Base-by-base conservation (phyloP, 2,113 vertebrate species). In the Apistogramma diplotaenia region DNA sequence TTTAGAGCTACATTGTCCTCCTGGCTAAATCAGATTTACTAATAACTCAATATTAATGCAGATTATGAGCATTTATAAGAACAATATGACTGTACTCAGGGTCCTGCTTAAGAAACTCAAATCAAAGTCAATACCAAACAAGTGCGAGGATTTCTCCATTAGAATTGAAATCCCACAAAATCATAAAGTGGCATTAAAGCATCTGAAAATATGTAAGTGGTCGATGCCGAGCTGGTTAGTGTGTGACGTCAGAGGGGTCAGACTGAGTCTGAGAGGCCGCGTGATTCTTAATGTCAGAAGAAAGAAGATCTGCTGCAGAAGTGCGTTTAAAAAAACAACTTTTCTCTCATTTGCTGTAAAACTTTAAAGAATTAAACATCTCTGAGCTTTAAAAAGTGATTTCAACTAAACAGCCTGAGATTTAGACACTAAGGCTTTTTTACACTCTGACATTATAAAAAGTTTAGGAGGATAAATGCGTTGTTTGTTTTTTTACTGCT, bases 391-490 rank as follows among this genome's bases (percentile, higher is more conserved):
- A 18, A 37, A 12, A 57, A 19, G 33, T 74, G 16, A 27, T 40
- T 74, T 8, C 33, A 33, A 55, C 9, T 19, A 13, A 27, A 57
- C 8, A 74, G 40, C 2, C 2, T 57, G 53, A 40, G 12, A 21
- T 56, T 56, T n/a, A 29, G 6, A 27, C 9, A 23, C 23, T 37
- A 74, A 55, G 31, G 40, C 27, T 67, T 67, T 12, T 1, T 49
- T 46, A 46, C 15, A 27, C 61, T 0, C 25, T 0, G 46, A 46
- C 62, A 19, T 29, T 49, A 19, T 29, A 49, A 49, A 67, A 67
- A 2, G 40, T 67, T 49, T 19, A 40, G 16, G 40, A 67, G 27
- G 23, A 12, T 67, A 49, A 29, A 51, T 51, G 49, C 4, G 10
- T 23, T 23, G 4, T 23, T 1, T 55, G 21, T 23, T 16, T 1